Evolutionary conservation across 2,888 invertebrate genomes (phyloP), one percentile per base, ranked within the genome.

Genomic region (Lordiphosa fenestrarum): DNA sequence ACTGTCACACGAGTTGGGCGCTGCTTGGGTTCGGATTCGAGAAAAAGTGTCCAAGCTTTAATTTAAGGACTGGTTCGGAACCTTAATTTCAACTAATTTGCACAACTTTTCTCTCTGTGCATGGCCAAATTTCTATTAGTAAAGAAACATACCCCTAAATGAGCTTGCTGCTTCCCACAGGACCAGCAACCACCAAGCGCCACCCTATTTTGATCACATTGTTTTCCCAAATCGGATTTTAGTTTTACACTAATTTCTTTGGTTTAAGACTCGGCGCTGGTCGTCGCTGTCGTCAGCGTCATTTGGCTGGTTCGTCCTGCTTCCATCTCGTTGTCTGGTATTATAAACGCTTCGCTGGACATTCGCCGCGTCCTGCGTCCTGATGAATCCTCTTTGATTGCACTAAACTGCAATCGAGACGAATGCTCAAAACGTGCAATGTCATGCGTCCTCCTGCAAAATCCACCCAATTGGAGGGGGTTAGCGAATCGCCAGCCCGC

Each of bases 161-260:
- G 59, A 60, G 57, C 53, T 58, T 54, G 51, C 37, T 57, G 59
- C 72, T 78, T 82, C 84, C 84, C 80, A 77, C 82, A 74, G 76
- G 55, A 62, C 57, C 53, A 65, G 51, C 64, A 42, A 63, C 47
- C 59, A 46, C 44, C 52, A 48, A 53, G 52, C 15, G 15, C 39
- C 51, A 47, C 67, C 48, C 61, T 51, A 62, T 71, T 69, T 75
- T 30, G 75, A 66, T 73, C 73, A 69, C 73, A 86, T 86, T 87
- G 87, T 86, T 86, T 86, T 81, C 71, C 75, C 69, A 85, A 87
- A 87, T 87, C 87, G 86, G 87, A 87, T 87, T 87, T 87, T 86
- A 87, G 87, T 86, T 87, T 86, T 86, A 86, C 86, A 87, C 87
- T 87, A 87, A 87, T 87, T 87, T 87, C 86, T 85, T 86, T 86